Evolutionary conservation across 1,140 invertebrate species (phyloP).

Genomic region (Plutomurus gul): DNA sequence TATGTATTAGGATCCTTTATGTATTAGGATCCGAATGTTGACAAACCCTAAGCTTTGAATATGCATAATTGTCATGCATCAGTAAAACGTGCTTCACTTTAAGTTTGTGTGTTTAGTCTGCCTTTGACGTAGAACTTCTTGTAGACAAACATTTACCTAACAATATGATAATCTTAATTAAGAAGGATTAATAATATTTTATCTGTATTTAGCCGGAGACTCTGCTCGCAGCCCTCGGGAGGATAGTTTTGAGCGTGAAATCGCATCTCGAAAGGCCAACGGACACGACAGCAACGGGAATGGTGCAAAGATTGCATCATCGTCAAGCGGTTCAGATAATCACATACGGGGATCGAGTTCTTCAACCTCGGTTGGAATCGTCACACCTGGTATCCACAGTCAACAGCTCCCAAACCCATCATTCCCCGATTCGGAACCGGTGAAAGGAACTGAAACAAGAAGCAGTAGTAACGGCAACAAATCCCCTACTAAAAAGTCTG

Average conservation of each 20-base stretch:
- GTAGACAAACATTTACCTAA: too few relatives aligned
- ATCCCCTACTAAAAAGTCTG: neutral
- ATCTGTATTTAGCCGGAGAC: slow-evolving; percentile 43
- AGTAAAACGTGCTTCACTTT: too few relatives aligned
- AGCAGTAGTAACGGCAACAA: slow-evolving; percentile 1
- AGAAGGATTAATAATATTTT: too few relatives aligned
- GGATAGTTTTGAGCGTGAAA: slow-evolving; percentile 37
- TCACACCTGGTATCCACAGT: neutral
- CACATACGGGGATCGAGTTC: slow-evolving; percentile 5
- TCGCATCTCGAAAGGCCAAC: neutral
- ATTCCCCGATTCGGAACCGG: too few relatives aligned
- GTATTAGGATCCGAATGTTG: too few relatives aligned
- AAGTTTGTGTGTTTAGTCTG: too few relatives aligned
- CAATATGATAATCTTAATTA: too few relatives aligned
- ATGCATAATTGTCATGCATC: too few relatives aligned
- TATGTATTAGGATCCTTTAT: too few relatives aligned
- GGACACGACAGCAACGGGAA: neutral
- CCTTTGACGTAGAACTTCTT: too few relatives aligned
- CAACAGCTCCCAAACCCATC: neutral
- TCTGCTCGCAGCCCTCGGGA: slow-evolving; percentile 47
- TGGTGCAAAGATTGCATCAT: slow-evolving; percentile 1
- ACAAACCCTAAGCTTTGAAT: too few relatives aligned
- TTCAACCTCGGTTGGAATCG: slow-evolving; percentile 30
- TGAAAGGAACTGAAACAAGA: neutral
- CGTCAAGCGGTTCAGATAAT: neutral